phyloP scores from a whole-genome alignment of 2,113 vertebrate species.

The Reinhardtius hippoglossoides region DNA sequence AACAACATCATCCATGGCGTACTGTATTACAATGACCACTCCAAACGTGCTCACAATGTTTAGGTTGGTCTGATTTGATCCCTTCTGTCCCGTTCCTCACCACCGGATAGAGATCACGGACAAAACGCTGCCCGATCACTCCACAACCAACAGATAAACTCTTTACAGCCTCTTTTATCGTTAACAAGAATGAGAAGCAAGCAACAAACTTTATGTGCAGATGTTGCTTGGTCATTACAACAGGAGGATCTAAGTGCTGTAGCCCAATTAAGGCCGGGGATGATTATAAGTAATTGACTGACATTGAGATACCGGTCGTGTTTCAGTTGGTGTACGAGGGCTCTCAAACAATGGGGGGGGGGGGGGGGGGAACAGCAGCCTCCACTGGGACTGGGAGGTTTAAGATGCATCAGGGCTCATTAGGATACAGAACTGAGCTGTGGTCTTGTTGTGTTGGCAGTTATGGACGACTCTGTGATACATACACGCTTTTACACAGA shows the following conservation, averaged over 20 bases:
- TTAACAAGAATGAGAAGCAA: background rate
- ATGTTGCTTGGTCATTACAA: background rate
- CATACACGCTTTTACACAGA: background rate
- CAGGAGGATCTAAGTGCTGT: too few relatives aligned
- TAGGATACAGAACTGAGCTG: background rate
- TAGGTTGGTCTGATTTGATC: too few relatives aligned
- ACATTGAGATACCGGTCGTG: background rate
- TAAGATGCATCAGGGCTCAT: background rate
- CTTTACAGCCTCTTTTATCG: background rate
- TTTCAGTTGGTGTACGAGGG: background rate
- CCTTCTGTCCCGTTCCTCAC: background rate
- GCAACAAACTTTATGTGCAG: background rate
- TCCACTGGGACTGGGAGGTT: background rate
- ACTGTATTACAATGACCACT: too few relatives aligned
- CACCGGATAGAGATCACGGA: background rate
- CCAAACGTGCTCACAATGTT: too few relatives aligned
- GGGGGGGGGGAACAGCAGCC: background rate
- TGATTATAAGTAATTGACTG: slow-evolving; percentile 2
- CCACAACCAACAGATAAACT: background rate
- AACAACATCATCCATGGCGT: too few relatives aligned
- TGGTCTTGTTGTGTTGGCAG: background rate
- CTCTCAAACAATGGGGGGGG: background rate
- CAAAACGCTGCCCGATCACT: too few relatives aligned
- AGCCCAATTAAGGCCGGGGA: background rate
- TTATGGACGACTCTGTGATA: background rate